Base-by-base conservation (phyloP, 2,888 invertebrate genomes). In the Pseudococcus jackbeardsleyi region DNA sequence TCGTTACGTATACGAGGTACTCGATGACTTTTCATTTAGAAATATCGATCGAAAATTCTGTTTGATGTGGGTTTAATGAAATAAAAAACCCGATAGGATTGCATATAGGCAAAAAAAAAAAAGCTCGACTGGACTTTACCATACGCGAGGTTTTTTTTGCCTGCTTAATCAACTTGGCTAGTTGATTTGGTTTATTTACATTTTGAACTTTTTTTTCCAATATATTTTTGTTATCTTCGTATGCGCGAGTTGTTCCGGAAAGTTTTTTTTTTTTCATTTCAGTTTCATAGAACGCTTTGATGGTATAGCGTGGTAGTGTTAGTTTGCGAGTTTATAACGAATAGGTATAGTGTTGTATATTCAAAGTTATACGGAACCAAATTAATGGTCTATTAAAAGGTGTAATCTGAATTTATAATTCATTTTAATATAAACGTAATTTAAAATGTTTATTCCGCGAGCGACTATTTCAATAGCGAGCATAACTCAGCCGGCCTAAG, bases 361-460 rank as follows among this genome's bases (percentile, higher is more conserved):
- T 33, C 5, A 72, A 26, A 72, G 68, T 33, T 72, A 72, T 33
- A 79, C 79, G 79, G 19, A 46, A 79, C 79, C 79, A 79, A 79
- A 79, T 79, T 79, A 79, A 79, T 79, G 79, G 79, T 42, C 79
- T 79, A 79, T 79, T 79, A 79, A 79, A 79, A 79, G 42, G 79
- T 42, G 79, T 79, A 79, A 46, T 79, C 79, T 79, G 79, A 79
- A 79, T 79, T 79, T 79, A 79, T 79, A 79, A 79, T 79, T 79
- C 79, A 79, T 79, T 79, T 79, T 79, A 79, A 79, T 79, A 79
- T 42, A 79, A 79, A 39, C 79, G 79, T 79, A 42, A 79, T 42
- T 79, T 72, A 72, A 72, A 72, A 72, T 72, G 33, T 72, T 72
- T 72, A 72, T 72, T 72, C 68, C 59, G 19, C 59, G 9, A 59